phyloP scores from a whole-genome alignment of 2,113 vertebrate species.

The Nannobrachium achirus region DNA sequence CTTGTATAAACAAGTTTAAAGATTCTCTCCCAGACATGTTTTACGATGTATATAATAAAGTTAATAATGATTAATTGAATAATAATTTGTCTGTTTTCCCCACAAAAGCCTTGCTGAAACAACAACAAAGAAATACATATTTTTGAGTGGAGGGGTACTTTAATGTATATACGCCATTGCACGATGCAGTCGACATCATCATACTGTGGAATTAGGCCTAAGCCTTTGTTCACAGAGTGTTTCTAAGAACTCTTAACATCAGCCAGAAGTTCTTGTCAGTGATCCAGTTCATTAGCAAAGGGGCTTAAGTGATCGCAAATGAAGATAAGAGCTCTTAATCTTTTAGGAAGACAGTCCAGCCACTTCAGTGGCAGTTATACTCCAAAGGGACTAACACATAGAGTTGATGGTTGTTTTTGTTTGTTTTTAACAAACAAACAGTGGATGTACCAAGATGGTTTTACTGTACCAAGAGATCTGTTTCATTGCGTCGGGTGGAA shows the following conservation, averaged over 20 bases:
- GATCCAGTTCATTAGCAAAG: constrained; percentile 61
- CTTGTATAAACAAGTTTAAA: too few relatives aligned
- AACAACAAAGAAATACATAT: too few relatives aligned
- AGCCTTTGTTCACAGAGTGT: constrained; percentile 33
- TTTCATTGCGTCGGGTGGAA: neutral
- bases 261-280: constrained; percentile 50
- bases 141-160: too few relatives aligned
- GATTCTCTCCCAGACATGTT: too few relatives aligned
- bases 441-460: neutral
- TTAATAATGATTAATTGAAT: too few relatives aligned
- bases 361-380: constrained; percentile 20
- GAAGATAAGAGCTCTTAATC: constrained; percentile 52
- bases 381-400: constrained; percentile 27
- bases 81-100: too few relatives aligned
- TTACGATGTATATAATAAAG: too few relatives aligned
- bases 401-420: too few relatives aligned
- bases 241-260: constrained; percentile 50
- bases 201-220: too few relatives aligned
- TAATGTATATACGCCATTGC: too few relatives aligned
- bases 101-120: too few relatives aligned
- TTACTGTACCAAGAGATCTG: constrained; percentile 21
- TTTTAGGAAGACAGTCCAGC: constrained; percentile 30
- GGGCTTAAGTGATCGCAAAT: constrained; percentile 57
- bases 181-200: too few relatives aligned
- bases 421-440: constrained; percentile 20